Evolutionary conservation across 2,888 invertebrate genomes (phyloP), one percentile per base, ranked within the genome.

Genomic region (Polietes domitor): DNA sequence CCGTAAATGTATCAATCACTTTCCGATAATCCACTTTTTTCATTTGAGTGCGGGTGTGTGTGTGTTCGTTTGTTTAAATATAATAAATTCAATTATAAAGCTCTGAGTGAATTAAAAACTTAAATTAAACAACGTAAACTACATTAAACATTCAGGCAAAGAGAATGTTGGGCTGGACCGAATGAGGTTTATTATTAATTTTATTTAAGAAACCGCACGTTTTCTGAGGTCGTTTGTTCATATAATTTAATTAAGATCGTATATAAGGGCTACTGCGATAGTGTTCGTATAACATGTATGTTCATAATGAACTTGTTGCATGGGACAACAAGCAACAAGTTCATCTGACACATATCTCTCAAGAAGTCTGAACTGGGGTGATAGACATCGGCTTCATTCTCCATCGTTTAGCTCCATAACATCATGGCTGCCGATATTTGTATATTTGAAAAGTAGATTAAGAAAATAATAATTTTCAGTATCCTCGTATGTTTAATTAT

Each of bases 51-150:
- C 17, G 68, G 21, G 0, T 61, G 19, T 6, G 10, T 41, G 19
- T 37, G 37, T 68, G 41, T 43, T 43, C 15, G 68, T 41, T 68
- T 24, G 68, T 21, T 68, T 43, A 43, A 19, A 68, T 15, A 68
- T 41, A 68, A 43, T 68, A 68, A 68, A 68, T 68, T 68, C 68
- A 68, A 68, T 68, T 68, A 68, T 41, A 68, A 24, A 43, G 43
- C 68, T 41, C 41, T 43, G 43, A 68, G 12, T 68, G 43, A 17
- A 68, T 68, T 68, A 68, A 43, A 68, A 68, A 15, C 26, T 24
- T 68, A 24, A 24, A 43, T 41, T 41, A 3, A 32, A 37, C 9
- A 9, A 65, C 37, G 61, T 61, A 26, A 41, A 21, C 28, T n/a
- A 61, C 17, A 47, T 10, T 47, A 32, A 32, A 47, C 47, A 47